These are phyloP conservation scores for Aphyosemion australe DNA, from an alignment of 2,113 vertebrate species.

Conservation along the genomic window DNA sequence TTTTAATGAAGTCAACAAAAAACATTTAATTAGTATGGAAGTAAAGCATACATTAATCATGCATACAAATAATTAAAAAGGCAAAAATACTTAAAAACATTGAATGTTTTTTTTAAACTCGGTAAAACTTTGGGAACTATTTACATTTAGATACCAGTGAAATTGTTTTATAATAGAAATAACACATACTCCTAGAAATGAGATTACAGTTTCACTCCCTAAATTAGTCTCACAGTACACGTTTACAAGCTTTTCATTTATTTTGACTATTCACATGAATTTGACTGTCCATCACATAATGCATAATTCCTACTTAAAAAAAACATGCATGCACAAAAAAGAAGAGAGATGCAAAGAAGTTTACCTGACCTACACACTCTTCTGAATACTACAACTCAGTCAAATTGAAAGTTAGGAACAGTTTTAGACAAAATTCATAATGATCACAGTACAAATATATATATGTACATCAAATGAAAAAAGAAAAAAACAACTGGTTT, in stretches of 20 bases:
- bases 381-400: slow-evolving; percentile 24
- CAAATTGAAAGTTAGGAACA: slow-evolving; percentile 23
- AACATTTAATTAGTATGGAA: background rate
- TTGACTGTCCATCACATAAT: slow-evolving; percentile 4
- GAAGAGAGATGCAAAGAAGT: background rate
- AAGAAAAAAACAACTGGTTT: slow-evolving; percentile 8
- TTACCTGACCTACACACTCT: slow-evolving; percentile 19
- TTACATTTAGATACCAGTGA: background rate
- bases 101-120: background rate
- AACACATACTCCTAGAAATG: background rate
- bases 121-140: background rate
- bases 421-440: background rate
- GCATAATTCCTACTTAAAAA: slow-evolving; percentile 24
- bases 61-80: background rate
- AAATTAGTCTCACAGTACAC: background rate
- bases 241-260: slow-evolving; percentile 23
- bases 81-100: background rate
- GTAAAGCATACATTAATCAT: background rate
- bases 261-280: slow-evolving; percentile 10
- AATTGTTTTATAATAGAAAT: background rate
- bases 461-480: background rate
- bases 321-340: slow-evolving; percentile 17
- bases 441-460: slow-evolving; percentile 18
- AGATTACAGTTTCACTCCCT: background rate
- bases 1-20: background rate